Conservation (phyloP, 2,888 invertebrate genomes). For the Ochropleura plecta region DNA sequence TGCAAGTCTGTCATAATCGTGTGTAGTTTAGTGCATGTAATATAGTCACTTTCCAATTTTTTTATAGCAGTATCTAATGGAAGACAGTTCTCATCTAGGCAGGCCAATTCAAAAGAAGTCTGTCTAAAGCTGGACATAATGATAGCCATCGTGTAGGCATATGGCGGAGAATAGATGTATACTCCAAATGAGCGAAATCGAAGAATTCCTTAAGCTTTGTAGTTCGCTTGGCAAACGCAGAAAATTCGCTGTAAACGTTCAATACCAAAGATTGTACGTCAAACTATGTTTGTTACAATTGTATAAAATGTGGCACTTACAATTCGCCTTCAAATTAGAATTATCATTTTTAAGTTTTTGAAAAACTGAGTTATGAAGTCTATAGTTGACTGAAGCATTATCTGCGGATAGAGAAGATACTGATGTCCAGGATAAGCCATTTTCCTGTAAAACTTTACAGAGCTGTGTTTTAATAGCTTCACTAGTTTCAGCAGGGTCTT, state of each 20-base stretch:
- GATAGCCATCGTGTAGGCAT: neutral
- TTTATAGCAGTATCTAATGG: conserved; percentile 2
- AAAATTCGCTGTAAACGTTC: neutral
- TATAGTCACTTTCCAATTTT: conserved; percentile 20
- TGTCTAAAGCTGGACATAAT: neutral
- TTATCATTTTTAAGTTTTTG: conserved; percentile 6
- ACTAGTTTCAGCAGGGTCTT: conserved; percentile 40
- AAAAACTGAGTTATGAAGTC: conserved; percentile 21
- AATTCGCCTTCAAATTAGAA: conserved; percentile 4
- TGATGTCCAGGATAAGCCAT: conserved; percentile 32
- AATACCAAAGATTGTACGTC: neutral
- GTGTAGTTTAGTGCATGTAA: conserved; percentile 18
- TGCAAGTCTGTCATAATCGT: conserved; percentile 35
- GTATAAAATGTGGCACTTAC: conserved; percentile 15
- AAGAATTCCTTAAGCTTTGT: neutral
- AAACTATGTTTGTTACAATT: conserved; percentile 12
- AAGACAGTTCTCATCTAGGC: conserved; percentile 16
- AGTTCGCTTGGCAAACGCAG: neutral
- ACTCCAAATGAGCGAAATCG: neutral
- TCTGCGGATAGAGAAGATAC: conserved; percentile 24
- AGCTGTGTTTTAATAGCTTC: conserved; percentile 39
- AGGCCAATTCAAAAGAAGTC: neutral
- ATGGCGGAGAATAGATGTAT: neutral
- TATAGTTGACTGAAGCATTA: conserved; percentile 17
- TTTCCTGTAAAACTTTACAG: conserved; percentile 34